Percentiles rank a stretch among this genome's conserved stretches.
Conservation (phyloP, 2,797 vertebrate genomes). For the Onychomys arenicola region DNA sequence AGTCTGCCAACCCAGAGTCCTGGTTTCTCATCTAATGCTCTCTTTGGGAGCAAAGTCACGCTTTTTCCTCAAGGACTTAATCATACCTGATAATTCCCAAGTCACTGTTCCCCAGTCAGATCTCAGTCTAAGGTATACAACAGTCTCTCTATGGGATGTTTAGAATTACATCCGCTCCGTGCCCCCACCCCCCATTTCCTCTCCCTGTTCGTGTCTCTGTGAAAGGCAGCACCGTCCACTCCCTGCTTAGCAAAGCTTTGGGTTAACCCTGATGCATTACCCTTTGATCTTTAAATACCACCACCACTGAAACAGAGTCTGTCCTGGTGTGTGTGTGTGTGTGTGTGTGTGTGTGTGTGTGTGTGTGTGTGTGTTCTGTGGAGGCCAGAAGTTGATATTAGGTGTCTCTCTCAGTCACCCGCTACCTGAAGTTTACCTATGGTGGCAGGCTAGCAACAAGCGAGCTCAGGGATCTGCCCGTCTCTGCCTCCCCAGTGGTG, state of each 20-base stretch:
- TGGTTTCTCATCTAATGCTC: neutral
- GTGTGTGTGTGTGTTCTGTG: neutral
- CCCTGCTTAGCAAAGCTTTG: neutral
- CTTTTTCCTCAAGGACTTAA: neutral
- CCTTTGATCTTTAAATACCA: neutral
- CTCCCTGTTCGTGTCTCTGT: neutral
- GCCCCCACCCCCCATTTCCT: neutral
- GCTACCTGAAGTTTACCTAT: neutral
- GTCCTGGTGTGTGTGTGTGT: neutral
- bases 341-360: too few relatives aligned
- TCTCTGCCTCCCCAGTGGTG: neutral
- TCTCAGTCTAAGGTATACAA: neutral
- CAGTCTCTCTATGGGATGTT: neutral
- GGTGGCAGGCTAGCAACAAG: neutral
- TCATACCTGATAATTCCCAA: neutral
- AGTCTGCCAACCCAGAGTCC: slow-evolving; percentile 54
- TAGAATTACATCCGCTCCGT: neutral
- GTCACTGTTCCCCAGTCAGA: neutral
- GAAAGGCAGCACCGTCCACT: neutral
- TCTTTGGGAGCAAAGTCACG: neutral
- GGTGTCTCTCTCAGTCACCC: neutral
- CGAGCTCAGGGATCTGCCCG: neutral
- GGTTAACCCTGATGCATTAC: too few relatives aligned
- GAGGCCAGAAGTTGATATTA: neutral
- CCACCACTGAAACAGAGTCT: neutral